A percentile compares a stretch with the other conserved stretches of the same genome.
phyloP scores from a whole-genome alignment of 2,797 vertebrate species.

The Arnoldichthys spilopterus region DNA sequence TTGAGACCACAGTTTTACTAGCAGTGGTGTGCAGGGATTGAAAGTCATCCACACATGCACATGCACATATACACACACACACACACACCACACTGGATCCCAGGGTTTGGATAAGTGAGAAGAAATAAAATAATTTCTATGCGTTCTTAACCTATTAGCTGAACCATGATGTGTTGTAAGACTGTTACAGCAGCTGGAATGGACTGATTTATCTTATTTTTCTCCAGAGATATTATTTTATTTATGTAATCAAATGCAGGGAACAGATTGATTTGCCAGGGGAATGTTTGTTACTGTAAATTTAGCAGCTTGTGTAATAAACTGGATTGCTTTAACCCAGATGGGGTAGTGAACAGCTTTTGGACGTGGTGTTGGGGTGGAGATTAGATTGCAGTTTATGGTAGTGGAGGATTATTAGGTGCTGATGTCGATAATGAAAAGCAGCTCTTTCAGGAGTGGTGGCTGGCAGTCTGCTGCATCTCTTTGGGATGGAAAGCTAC shows the following conservation, averaged over 20 bases:
- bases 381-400: conserved; percentile 55
- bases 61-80: no score
- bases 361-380: conserved; percentile 34
- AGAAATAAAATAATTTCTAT: conserved; percentile 60
- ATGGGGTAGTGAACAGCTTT: conserved; percentile 83
- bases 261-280: conserved; percentile 82
- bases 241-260: conserved; percentile 81
- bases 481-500: background rate
- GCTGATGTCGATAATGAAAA: conserved; percentile 30
- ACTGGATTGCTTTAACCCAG: conserved; percentile 86
- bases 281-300: conserved; percentile 85
- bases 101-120: conserved; percentile 52
- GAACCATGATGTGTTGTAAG: conserved; percentile 5
- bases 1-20: no score
- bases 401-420: conserved; percentile 43
- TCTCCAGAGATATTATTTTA: conserved; percentile 79
- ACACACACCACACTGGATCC: background rate
- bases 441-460: background rate
- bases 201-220: conserved; percentile 72
- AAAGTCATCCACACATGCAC: background rate
- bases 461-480: background rate
- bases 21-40: no score
- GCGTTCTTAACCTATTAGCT: conserved; percentile 67
- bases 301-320: conserved; percentile 89
- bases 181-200: conserved; percentile 70